phyloP scores from a whole-genome alignment of 2,797 vertebrate species.

The Sphenodon punctatus region DNA sequence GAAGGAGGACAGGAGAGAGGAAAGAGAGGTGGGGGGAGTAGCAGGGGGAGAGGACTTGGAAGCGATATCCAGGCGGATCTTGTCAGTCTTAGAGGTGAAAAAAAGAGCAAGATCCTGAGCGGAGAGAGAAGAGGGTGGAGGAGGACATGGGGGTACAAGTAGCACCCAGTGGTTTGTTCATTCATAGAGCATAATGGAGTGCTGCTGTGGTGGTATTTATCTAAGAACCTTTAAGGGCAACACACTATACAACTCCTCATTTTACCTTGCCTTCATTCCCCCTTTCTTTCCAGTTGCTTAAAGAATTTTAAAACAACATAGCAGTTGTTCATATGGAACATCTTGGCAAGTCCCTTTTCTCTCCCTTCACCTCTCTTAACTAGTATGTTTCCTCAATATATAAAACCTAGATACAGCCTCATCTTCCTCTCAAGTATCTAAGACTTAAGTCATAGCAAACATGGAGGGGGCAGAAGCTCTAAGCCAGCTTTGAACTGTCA shows the following conservation, averaged over 20 bases:
- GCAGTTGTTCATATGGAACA: conserved; percentile 28
- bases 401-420: neutral
- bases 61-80: no score
- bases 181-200: conserved; percentile 1
- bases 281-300: neutral
- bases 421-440: neutral
- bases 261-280: neutral
- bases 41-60: no score
- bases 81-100: no score
- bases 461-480: neutral
- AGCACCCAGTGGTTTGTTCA: neutral
- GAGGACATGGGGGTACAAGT: no score
- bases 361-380: neutral
- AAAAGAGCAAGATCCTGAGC: no score
- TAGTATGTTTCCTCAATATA: neutral
- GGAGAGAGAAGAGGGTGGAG: no score
- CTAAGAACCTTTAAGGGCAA: neutral
- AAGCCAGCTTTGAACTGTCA: neutral
- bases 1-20: no score
- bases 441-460: neutral
- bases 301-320: conserved; percentile 36
- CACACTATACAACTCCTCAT: neutral
- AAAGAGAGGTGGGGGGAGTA: no score
- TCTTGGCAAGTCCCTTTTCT: neutral
- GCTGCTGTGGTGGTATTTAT: conserved; percentile 11